Conservation (phyloP, 2,888 invertebrate species). For the Spialia ferax region DNA sequence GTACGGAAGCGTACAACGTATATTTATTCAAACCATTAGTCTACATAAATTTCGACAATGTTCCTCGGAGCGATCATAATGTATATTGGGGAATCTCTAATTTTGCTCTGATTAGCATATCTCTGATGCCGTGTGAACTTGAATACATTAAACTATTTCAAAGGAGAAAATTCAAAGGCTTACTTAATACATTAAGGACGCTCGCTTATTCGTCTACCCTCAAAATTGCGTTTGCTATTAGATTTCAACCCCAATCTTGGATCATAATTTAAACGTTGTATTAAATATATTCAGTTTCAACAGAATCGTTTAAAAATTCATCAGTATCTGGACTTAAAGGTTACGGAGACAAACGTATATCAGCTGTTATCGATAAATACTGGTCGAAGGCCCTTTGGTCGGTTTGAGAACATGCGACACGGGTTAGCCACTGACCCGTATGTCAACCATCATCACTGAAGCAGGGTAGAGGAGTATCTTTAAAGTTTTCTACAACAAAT, state of each 20-base stretch:
- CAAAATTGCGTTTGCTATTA: slow-evolving; percentile 4
- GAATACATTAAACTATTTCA: slow-evolving; percentile 28
- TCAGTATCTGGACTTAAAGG: too few species aligned
- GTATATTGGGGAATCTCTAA: slow-evolving; percentile 11
- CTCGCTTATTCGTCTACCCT: slow-evolving; percentile 20
- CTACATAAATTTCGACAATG: not conserved
- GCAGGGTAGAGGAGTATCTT: too few species aligned
- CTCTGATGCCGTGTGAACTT: slow-evolving; percentile 17
- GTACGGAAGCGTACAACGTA: too few species aligned
- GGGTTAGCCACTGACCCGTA: too few species aligned
- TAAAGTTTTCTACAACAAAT: too few species aligned
- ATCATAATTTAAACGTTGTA: not conserved
- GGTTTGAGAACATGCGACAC: too few species aligned
- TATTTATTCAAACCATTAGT: not conserved
- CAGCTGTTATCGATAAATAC: too few species aligned
- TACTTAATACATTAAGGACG: slow-evolving; percentile 17
- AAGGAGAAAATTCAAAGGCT: slow-evolving; percentile 23
- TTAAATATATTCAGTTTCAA: not conserved
- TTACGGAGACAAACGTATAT: too few species aligned
- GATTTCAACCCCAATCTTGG: slow-evolving; percentile 6
- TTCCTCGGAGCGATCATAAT: slow-evolving; percentile 7
- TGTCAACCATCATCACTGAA: too few species aligned
- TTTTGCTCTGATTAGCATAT: slow-evolving; percentile 15
- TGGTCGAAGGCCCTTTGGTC: too few species aligned
- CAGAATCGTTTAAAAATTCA: too few species aligned